Evolutionary conservation across 2,797 vertebrate genomes (phyloP), one percentile per base, ranked within the genome.

Genomic region (Gymnothorax javanicus): DNA sequence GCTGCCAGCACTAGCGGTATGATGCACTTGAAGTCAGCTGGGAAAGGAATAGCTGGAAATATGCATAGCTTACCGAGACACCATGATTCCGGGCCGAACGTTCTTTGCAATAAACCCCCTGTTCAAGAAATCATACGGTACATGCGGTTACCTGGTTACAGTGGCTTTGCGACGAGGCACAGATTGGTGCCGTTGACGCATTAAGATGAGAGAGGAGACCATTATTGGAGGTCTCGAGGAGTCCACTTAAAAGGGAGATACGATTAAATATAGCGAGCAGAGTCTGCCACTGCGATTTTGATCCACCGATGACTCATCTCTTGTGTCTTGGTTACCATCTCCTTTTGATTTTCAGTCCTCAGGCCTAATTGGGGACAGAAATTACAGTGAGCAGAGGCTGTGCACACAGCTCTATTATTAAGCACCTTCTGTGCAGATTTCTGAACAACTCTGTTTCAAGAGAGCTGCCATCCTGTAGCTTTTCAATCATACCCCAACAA

Each of bases 91-190:
- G 86, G 87, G 75, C 81, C 85, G 52, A 20, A 52, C 86, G 67
- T 81, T 27, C 52, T 87, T 71, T 15, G 17, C 87, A 84, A 86
- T 85, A 91, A 86, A 84, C 58, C 50, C 71, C 33, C 25, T 56
- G 79, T 64, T 56, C 13, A 87, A 87, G 73, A 82, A 79, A 86
- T 89, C 67, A 52, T 83, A 43, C 33, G 33, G 2, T 43, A 17
- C 86, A 86, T 86, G 82, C 58, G 60, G 90, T 93, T 93, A 92
- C 91, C 92, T 91, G 87, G 89, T 91, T 93, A 93, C 91, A 84
- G 59, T 43, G 84, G 62, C 82, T 73, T 59, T 73, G n/a, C 85
- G 57, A 27, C 33, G 69, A 73, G 86, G 73, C 23, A 52, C 73
- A 52, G 83, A 82, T 73, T 75, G 82, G 23, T 43, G 64, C 25